Evolutionary conservation across 2,888 invertebrate species (phyloP).

Genomic region (Limenitis arthemis): DNA sequence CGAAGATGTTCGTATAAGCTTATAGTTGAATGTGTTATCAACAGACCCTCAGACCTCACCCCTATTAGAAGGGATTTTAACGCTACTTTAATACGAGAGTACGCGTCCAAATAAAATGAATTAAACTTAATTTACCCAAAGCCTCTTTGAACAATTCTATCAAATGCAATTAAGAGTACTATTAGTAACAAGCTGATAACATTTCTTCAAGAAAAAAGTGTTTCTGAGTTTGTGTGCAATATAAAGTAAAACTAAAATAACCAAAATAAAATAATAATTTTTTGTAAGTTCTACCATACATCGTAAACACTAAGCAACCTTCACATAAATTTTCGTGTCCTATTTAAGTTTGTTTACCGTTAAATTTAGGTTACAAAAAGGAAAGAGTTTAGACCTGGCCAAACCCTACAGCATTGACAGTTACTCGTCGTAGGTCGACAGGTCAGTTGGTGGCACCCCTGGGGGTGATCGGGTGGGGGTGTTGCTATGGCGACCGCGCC

Average conservation of each 20-base stretch:
- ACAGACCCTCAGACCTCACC: conserved; percentile 16
- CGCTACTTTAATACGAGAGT: conserved; percentile 19
- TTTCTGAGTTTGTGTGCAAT: too few relatives aligned
- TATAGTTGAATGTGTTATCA: conserved; percentile 13
- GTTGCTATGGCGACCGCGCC: conserved; percentile 58
- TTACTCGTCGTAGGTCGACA: conserved; percentile 62
- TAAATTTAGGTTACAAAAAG: conserved; percentile 19
- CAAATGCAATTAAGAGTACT: conserved; percentile 9
- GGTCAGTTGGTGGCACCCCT: conserved; percentile 53
- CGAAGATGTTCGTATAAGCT: conserved; percentile 4
- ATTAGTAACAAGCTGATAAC: conserved; percentile 1
- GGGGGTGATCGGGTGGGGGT: conserved; percentile 31
- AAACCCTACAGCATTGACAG: conserved; percentile 42
- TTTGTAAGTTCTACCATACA: too few relatives aligned
- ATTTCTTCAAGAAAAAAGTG: neutral
- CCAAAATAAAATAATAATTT: too few relatives aligned
- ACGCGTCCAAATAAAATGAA: conserved; percentile 22
- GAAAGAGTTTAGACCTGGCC: conserved; percentile 23
- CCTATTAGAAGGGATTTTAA: conserved; percentile 22
- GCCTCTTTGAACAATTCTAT: conserved; percentile 16
- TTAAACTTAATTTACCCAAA: conserved; percentile 19
- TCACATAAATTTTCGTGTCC: conserved; percentile 12
- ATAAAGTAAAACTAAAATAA: too few relatives aligned
- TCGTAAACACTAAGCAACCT: neutral
- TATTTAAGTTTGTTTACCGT: conserved; percentile 9